Percentiles rank a stretch among this genome's conserved stretches.
These are phyloP conservation scores for Oreochromis spilurus DNA, from an alignment of 2,113 vertebrate genomes.

Conservation along the genomic window DNA sequence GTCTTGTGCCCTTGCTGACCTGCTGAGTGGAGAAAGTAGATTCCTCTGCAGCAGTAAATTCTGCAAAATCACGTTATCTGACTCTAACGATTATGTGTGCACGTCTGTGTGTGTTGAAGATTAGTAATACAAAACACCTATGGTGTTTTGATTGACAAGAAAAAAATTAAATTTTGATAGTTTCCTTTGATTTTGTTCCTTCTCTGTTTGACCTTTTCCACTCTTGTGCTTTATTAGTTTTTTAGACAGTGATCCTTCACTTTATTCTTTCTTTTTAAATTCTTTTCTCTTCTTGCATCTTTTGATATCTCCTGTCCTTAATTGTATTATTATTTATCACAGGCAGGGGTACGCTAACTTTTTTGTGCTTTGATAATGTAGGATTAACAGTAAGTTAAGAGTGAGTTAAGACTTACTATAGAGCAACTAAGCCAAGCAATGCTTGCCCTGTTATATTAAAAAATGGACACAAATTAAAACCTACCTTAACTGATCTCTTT, in stretches of 20 bases:
- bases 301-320: neutral
- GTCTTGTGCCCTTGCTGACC: neutral
- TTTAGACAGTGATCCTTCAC: neutral
- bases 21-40: slow-evolving; percentile 38
- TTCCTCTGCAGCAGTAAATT: neutral
- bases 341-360: neutral
- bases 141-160: neutral
- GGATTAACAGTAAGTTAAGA: neutral
- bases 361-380: neutral
- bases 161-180: neutral
- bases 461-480: neutral
- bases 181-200: neutral
- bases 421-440: neutral
- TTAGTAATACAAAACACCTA: neutral
- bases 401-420: neutral
- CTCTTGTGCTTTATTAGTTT: neutral
- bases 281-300: accelerated
- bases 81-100: neutral
- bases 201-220: neutral
- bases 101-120: neutral
- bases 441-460: neutral
- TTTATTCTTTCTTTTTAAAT: neutral
- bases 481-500: accelerated
- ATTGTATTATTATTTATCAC: neutral
- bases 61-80: slow-evolving; percentile 22